These are phyloP conservation scores for Semicossyphus pulcher DNA, from an alignment of 2,113 vertebrate genomes.

Conservation along the genomic window DNA sequence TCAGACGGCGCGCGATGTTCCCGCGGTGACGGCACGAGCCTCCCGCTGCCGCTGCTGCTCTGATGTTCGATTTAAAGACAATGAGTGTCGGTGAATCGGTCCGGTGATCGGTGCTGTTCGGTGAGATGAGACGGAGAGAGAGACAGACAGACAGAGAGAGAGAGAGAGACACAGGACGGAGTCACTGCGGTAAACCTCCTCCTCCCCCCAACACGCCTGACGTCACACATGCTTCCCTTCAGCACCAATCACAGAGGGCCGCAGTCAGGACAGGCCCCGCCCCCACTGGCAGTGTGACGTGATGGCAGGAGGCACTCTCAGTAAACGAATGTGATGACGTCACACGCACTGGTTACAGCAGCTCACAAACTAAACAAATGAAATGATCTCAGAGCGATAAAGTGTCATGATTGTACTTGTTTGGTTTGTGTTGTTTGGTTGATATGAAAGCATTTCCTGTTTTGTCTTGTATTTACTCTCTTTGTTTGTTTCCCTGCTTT, in stretches of 20 bases:
- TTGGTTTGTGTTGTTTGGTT: no score
- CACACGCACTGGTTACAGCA: no score
- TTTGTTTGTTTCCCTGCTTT: no score
- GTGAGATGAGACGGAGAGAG: not conserved
- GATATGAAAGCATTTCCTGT: no score
- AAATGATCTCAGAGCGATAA: no score
- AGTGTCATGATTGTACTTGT: no score
- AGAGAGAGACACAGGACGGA: constrained; percentile 3
- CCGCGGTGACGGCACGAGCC: not conserved
- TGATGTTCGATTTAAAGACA: not conserved
- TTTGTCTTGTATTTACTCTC: no score
- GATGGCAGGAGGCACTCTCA: no score
- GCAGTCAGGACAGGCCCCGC: not conserved
- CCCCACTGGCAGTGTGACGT: constrained; percentile 2
- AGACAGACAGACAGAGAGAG: not conserved
- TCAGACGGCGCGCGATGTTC: not conserved
- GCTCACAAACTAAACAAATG: no score
- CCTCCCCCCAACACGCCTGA: constrained; percentile 17
- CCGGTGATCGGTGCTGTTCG: not conserved
- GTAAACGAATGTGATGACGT: not conserved
- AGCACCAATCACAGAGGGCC: constrained; percentile 30
- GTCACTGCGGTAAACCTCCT: constrained; percentile 33
- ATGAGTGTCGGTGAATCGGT: constrained; percentile 11
- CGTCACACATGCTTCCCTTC: constrained; percentile 19
- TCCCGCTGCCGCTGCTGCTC: not conserved